Base-by-base conservation (phyloP, 1,140 invertebrate genomes). In the Caenorhabditis remanei region DNA sequence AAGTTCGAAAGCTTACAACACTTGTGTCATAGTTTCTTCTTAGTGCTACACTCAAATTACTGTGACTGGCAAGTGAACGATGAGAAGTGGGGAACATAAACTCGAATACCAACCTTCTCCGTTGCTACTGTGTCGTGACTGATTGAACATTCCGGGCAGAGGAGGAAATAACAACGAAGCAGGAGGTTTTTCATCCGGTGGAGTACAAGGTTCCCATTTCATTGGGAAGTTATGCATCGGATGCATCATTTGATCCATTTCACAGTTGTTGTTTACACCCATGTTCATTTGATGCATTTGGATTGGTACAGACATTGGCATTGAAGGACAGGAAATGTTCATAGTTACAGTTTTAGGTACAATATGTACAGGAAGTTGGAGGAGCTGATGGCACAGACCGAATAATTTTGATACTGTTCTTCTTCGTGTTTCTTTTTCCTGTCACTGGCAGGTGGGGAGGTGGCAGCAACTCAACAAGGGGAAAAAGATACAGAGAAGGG, bases 381-480 rank as follows among this genome's bases (percentile, higher is more conserved):
- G 11, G 71, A 53, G 46, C 13, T 21, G 71, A 11, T n/a, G 8
- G 16, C 1, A n/a, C 7, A 53, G 40, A 50, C 11, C 50, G 46
- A 79, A 53, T 50, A 79, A 79, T 32, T 63, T 48, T 43, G 71
- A 79, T 79, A 79, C 71, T 79, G 71, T 79, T 79, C 71, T 48
- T 46, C 21, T 75, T 79, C 71, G 43, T 79, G 71, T 79, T 79
- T 79, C 71, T 79, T 50, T 50, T 79, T 79, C 71, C 40, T 50
- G 9, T 14, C 71, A 41, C n/a, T 79, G 46, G n/a, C 71, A 79
- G 71, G 71, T 79, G 71, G 71, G 71, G 46, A 79, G 71, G 71
- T 46, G 71, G 71, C 71, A 79, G 71, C 71, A 79, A 79, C 71
- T 79, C 71, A 79, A 79, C 46, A 53, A 79, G 71, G n/a, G 21